phyloP scores from a whole-genome alignment of 2,888 invertebrate species.

The Acronicta leporina region DNA sequence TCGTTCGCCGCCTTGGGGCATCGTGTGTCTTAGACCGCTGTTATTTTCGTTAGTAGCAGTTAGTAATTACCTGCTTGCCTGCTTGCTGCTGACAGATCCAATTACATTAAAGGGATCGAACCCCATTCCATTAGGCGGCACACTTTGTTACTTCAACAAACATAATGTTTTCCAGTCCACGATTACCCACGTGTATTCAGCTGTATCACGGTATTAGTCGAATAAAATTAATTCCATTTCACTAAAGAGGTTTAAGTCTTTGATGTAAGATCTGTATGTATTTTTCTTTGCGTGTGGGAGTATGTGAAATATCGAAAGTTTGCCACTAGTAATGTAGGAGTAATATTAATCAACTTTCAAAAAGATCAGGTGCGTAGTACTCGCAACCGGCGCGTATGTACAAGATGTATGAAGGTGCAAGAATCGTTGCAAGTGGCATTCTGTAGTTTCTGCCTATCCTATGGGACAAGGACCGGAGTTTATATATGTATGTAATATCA shows the following conservation, averaged over 20 bases:
- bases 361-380: no score
- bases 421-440: no score
- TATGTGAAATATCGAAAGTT: constrained; percentile 15
- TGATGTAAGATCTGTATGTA: constrained; percentile 17
- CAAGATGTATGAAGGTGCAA: no score
- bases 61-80: constrained; percentile 72
- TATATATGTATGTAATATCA: no score
- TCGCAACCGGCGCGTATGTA: no score
- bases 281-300: neutral
- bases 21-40: constrained; percentile 73
- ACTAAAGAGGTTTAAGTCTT: constrained; percentile 20
- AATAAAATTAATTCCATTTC: constrained; percentile 24
- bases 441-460: no score
- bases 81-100: constrained; percentile 85
- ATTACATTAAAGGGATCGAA: constrained; percentile 83
- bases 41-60: constrained; percentile 80
- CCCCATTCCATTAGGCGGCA: constrained; percentile 74
- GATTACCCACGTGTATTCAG: constrained; percentile 50
- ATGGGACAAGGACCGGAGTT: no score
- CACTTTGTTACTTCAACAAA: constrained; percentile 69
- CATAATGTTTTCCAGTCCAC: constrained; percentile 69
- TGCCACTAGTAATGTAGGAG: constrained; percentile 6
- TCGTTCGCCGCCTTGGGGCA: constrained; percentile 53
- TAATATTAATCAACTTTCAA: no score
- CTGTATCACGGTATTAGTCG: constrained; percentile 39